A percentile compares a stretch with the other conserved stretches of the same genome.
phyloP scores from a whole-genome alignment of 53 echinoderm and acorn worm genomes.

The Mesocentrotus franciscanus region DNA sequence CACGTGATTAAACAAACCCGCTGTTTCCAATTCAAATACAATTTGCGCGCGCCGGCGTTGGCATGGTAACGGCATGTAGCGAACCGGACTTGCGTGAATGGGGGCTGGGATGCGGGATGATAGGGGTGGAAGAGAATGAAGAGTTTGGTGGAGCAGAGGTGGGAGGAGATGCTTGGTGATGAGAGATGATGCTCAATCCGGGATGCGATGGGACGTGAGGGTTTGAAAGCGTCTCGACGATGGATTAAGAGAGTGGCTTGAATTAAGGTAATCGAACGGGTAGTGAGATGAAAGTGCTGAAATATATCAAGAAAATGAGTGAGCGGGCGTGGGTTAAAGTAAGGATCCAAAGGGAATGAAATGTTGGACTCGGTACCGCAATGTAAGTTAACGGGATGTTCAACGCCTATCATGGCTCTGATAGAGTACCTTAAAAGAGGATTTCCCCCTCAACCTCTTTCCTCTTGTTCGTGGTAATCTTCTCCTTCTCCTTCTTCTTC shows the following conservation, averaged over 20 bases:
- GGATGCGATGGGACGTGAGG: neutral
- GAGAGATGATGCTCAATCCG: neutral
- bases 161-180: neutral
- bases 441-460: too few species aligned
- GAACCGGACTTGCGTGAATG: constrained; percentile 51
- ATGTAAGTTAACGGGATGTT: too few species aligned
- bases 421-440: too few species aligned
- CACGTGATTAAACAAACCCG: constrained; percentile 59
- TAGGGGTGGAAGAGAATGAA: neutral
- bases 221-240: neutral
- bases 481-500: too few species aligned
- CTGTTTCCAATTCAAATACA: constrained; percentile 59
- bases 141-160: neutral
- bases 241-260: neutral
- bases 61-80: constrained; percentile 38
- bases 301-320: neutral
- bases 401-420: too few species aligned
- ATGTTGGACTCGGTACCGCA: too few species aligned
- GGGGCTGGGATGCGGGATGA: neutral
- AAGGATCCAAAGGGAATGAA: neutral
- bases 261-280: constrained; percentile 26
- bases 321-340: neutral
- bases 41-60: constrained; percentile 52
- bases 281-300: neutral
- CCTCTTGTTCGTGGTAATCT: too few species aligned